phyloP scores from a whole-genome alignment of 2,113 vertebrate genomes.

The Ophthalmolycus amberensis region DNA sequence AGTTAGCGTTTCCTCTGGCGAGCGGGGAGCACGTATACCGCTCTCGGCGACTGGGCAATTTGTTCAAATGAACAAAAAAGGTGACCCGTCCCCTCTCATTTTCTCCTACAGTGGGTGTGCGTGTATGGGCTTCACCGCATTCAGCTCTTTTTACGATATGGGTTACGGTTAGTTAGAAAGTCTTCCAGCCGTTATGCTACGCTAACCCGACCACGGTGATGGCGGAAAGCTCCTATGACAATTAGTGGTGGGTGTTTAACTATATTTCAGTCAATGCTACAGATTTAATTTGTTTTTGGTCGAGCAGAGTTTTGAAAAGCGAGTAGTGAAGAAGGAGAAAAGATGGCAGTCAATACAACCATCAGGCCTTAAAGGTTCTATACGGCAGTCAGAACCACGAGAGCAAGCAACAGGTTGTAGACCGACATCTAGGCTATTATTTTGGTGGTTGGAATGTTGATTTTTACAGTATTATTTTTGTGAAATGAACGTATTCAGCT shows the following conservation, averaged over 20 bases:
- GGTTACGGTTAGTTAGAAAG: conserved; percentile 17
- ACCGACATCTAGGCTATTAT: neutral
- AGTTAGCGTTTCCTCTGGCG: no score
- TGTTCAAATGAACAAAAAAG: conserved; percentile 20
- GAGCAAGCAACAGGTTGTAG: neutral
- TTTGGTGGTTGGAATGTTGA: neutral
- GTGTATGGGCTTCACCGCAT: neutral
- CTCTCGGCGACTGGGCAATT: neutral
- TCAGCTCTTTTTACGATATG: conserved; percentile 3
- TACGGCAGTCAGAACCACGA: neutral
- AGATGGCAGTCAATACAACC: neutral
- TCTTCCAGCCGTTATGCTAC: neutral
- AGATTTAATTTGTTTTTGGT: neutral
- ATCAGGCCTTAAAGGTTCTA: neutral
- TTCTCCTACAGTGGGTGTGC: conserved; percentile 9
- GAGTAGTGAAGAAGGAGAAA: neutral
- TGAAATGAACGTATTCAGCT: neutral
- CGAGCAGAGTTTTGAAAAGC: conserved; percentile 6
- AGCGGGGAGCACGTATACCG: neutral
- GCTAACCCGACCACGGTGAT: conserved; percentile 34
- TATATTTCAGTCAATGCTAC: neutral
- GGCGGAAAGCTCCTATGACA: conserved; percentile 2
- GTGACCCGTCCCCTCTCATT: conserved; percentile 2
- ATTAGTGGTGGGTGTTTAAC: conserved; percentile 4
- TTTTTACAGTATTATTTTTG: neutral